Evolutionary conservation across 1,140 invertebrate species (phyloP).

Genomic region (Heliconius hewitsoni): DNA sequence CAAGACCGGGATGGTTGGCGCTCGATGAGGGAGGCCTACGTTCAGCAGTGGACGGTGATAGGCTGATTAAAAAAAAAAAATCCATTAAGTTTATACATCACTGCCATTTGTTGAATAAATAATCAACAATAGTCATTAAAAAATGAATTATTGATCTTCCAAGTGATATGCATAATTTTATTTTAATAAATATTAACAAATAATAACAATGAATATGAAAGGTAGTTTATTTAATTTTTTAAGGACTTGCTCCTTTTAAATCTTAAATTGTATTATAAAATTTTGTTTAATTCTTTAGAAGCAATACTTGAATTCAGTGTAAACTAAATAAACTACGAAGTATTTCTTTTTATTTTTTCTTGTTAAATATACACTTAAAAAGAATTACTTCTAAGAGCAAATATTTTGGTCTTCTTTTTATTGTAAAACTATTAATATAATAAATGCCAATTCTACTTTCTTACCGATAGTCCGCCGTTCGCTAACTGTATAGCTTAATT

Average conservation of each 20-base stretch:
- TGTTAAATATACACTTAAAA: neutral
- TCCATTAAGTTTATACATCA: neutral
- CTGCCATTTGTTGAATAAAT: neutral
- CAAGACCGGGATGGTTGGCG: no score
- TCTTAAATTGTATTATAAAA: neutral
- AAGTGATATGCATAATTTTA: neutral
- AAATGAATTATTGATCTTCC: neutral
- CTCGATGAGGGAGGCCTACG: no score
- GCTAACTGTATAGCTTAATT: slow-evolving; percentile 26
- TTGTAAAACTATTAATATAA: neutral
- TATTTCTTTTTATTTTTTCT: neutral
- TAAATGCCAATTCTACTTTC: slow-evolving; percentile 25
- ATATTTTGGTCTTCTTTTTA: neutral
- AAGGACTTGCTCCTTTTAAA: neutral
- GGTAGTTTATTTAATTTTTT: neutral
- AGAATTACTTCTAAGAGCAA: neutral
- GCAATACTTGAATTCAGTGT: neutral
- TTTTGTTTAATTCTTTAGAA: neutral
- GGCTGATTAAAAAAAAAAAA: neutral
- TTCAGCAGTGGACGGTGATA: no score
- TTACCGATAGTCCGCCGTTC: neutral
- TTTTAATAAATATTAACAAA: neutral
- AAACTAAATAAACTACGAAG: neutral
- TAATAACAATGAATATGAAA: neutral
- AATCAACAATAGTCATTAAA: neutral